phyloP scores from a whole-genome alignment of 64 coral and sea anemone genomes.

The Montipora cactus region DNA sequence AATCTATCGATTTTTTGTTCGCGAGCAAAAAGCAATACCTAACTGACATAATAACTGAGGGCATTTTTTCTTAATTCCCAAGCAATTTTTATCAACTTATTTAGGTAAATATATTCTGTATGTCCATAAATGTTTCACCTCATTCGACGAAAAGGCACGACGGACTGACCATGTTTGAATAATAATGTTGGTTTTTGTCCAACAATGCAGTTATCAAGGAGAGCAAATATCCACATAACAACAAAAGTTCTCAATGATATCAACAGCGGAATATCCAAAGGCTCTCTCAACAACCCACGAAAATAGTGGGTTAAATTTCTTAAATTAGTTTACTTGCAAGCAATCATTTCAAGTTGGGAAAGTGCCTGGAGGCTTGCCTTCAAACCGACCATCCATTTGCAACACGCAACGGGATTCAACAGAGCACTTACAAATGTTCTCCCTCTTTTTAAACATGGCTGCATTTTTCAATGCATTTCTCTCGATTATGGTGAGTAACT shows the following conservation, averaged over 20 bases:
- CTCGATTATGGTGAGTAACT: neutral
- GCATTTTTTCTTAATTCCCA: neutral
- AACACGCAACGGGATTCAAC: neutral
- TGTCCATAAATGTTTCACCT: neutral
- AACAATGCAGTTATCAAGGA: neutral
- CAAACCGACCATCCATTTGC: neutral
- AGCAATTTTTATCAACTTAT: neutral
- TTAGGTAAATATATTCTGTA: neutral
- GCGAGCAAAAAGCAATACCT: neutral
- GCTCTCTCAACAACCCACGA: neutral
- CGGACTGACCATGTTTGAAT: neutral
- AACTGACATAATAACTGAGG: neutral
- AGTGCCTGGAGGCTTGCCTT: neutral
- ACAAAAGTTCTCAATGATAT: neutral
- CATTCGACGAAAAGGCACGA: neutral
- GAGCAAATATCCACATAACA: slow-evolving; percentile 32
- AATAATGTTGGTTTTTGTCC: neutral
- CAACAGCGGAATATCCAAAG: neutral
- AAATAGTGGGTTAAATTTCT: neutral
- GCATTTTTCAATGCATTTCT: neutral
- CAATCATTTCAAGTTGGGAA: neutral
- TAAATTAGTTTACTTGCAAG: neutral
- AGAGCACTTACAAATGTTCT: too few relatives aligned
- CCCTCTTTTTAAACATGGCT: neutral
- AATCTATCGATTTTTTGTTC: neutral